Conservation (phyloP, 1,140 invertebrate species). For the Drosophila ananassae region DNA sequence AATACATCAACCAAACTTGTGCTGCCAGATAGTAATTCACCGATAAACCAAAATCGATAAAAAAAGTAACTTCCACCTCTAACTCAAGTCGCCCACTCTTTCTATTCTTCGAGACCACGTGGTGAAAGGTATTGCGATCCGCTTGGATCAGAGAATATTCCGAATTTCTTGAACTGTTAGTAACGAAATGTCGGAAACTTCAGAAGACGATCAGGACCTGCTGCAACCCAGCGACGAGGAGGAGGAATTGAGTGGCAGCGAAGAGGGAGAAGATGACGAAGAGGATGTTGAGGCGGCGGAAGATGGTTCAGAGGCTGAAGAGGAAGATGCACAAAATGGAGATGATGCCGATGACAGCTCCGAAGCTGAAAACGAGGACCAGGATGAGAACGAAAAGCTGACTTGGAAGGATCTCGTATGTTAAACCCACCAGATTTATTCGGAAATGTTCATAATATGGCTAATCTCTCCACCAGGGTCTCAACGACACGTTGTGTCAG, state of each 20-base stretch:
- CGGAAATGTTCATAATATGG: background rate
- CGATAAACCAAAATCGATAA: background rate
- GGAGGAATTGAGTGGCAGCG: slow-evolving; percentile 40
- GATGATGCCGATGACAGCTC: slow-evolving; percentile 6
- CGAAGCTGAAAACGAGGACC: slow-evolving; percentile 11
- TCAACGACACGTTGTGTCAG: slow-evolving; percentile 96
- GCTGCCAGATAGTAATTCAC: background rate
- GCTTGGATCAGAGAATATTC: background rate
- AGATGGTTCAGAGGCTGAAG: slow-evolving; percentile 8
- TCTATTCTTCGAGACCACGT: background rate
- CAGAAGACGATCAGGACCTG: slow-evolving; percentile 70
- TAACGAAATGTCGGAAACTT: slow-evolving; percentile 79
- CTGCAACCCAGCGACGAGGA: slow-evolving; percentile 65
- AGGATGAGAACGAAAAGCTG: slow-evolving; percentile 31
- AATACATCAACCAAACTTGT: background rate
- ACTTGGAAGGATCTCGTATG: slow-evolving; percentile 79
- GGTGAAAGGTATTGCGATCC: background rate
- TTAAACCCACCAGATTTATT: background rate
- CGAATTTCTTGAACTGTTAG: slow-evolving; percentile 31
- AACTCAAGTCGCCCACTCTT: background rate
- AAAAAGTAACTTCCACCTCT: background rate
- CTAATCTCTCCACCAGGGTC: slow-evolving; percentile 87
- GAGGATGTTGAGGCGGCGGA: slow-evolving; percentile 15
- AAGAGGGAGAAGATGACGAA: slow-evolving; percentile 37
- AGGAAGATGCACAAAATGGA: slow-evolving; percentile 29